phyloP scores from a whole-genome alignment of 1,140 invertebrate genomes.

The Micrasema minimum region DNA sequence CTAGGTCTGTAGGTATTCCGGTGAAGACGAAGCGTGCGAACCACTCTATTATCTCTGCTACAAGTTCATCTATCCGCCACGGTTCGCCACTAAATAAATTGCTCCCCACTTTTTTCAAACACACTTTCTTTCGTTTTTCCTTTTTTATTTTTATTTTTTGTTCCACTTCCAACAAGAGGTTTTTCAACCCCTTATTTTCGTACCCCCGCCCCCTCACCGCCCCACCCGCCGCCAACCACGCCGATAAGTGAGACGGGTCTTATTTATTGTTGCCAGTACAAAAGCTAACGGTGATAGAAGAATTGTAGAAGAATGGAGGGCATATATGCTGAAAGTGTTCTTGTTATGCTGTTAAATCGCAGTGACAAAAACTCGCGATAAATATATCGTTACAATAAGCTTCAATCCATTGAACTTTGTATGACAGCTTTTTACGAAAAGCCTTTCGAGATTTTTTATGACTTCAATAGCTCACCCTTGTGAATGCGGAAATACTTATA shows the following conservation, averaged over 20 bases:
- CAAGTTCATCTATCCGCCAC: slow-evolving; percentile 53
- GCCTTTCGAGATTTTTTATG: no score
- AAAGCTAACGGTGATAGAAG: slow-evolving; percentile 51
- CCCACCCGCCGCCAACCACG: not conserved
- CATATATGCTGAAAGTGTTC: slow-evolving; percentile 21
- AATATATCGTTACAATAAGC: slow-evolving; percentile 14
- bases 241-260: slow-evolving; percentile 51
- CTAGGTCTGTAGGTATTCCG: not conserved
- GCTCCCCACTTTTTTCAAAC: slow-evolving; percentile 51
- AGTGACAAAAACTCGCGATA: slow-evolving; percentile 19
- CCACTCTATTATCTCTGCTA: slow-evolving; percentile 51
- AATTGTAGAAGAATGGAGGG: slow-evolving; percentile 39
- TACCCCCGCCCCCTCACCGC: slow-evolving; percentile 7
- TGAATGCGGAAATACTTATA: no score
- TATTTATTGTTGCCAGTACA: slow-evolving; percentile 52
- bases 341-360: slow-evolving; percentile 25
- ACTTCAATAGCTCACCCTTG: no score
- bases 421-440: no score
- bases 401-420: no score
- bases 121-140: slow-evolving; percentile 40
- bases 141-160: slow-evolving; percentile 50
- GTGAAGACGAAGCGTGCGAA: slow-evolving; percentile 38
- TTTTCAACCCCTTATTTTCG: slow-evolving; percentile 45
- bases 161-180: slow-evolving; percentile 38
- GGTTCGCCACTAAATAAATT: slow-evolving; percentile 53